phyloP scores from a whole-genome alignment of 2,888 invertebrate genomes.

The Oscheius sp. region DNA sequence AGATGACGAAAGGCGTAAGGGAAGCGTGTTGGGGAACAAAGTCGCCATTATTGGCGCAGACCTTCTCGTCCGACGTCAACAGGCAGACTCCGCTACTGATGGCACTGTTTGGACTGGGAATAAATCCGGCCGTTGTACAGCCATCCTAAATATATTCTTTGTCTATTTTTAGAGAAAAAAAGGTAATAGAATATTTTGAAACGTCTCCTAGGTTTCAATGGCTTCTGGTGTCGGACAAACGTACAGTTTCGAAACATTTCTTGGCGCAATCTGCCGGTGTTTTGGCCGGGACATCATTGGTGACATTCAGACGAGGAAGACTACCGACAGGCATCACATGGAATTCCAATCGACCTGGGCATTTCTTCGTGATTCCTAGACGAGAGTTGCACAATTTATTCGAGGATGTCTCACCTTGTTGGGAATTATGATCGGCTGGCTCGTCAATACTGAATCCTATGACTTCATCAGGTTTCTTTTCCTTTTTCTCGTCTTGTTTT shows the following conservation, averaged over 20 bases:
- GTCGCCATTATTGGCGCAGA: slow-evolving; percentile 59
- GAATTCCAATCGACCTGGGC: slow-evolving; percentile 70
- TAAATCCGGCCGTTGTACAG: slow-evolving; percentile 70
- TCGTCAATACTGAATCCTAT: slow-evolving; percentile 36
- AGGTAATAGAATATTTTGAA: too few species aligned
- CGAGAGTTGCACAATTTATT: neutral
- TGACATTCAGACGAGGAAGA: slow-evolving; percentile 68
- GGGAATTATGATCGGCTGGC: slow-evolving; percentile 24
- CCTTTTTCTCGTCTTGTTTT: slow-evolving; percentile 21
- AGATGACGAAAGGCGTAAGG: slow-evolving; percentile 69
- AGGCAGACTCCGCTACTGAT: slow-evolving; percentile 69
- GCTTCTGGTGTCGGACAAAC: neutral
- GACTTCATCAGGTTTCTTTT: slow-evolving; percentile 36
- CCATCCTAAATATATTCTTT: slow-evolving; percentile 52
- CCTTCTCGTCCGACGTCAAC: slow-evolving; percentile 64
- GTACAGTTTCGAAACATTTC: slow-evolving; percentile 68
- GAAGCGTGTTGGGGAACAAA: slow-evolving; percentile 71
- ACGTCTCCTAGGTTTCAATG: neutral
- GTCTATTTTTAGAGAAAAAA: too few species aligned
- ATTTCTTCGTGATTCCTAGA: slow-evolving; percentile 45
- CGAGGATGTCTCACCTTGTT: neutral
- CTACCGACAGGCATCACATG: slow-evolving; percentile 65
- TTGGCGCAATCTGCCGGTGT: slow-evolving; percentile 72
- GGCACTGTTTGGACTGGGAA: slow-evolving; percentile 66
- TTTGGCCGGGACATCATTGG: slow-evolving; percentile 70